phyloP scores from a whole-genome alignment of 1,140 invertebrate genomes.

The Hylaeus volcanicus region DNA sequence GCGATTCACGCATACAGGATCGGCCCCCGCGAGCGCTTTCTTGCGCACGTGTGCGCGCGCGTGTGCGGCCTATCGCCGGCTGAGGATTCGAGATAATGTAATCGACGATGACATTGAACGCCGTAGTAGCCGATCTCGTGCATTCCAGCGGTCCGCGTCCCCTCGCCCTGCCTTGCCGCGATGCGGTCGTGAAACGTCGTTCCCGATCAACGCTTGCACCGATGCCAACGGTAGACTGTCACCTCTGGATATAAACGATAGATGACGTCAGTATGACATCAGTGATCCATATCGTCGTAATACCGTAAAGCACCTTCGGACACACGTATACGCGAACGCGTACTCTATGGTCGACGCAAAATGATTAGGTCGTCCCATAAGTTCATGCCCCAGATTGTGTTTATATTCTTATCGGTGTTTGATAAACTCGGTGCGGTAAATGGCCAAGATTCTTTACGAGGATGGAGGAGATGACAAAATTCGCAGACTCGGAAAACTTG shows the following conservation, averaged over 20 bases:
- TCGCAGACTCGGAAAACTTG: no score
- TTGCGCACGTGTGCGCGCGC: slow-evolving; percentile 61
- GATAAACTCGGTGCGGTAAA: no score
- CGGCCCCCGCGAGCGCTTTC: slow-evolving; percentile 49
- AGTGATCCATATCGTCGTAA: slow-evolving; percentile 77
- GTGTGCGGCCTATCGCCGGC: slow-evolving; percentile 53
- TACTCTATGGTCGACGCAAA: slow-evolving; percentile 12
- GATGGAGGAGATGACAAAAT: no score
- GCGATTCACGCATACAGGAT: slow-evolving; percentile 50
- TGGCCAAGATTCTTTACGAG: no score
- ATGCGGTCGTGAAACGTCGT: slow-evolving; percentile 61
- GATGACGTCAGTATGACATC: slow-evolving; percentile 79
- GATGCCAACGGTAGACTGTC: slow-evolving; percentile 72
- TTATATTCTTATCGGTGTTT: no score
- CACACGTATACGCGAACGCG: slow-evolving; percentile 19
- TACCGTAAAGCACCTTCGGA: slow-evolving; percentile 57
- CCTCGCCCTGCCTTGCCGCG: slow-evolving; percentile 6
- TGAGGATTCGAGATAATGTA: slow-evolving; percentile 63
- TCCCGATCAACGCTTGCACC: slow-evolving; percentile 69
- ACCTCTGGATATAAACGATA: slow-evolving; percentile 76
- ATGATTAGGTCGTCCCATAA: no score
- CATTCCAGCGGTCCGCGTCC: slow-evolving; percentile 58
- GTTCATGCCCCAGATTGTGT: no score
- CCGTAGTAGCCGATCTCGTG: slow-evolving; percentile 62
- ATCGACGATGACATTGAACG: slow-evolving; percentile 70